Evolutionary conservation across 2,888 invertebrate genomes (phyloP), one percentile per base, ranked within the genome.

Genomic region (Diaprepes abbreviatus): DNA sequence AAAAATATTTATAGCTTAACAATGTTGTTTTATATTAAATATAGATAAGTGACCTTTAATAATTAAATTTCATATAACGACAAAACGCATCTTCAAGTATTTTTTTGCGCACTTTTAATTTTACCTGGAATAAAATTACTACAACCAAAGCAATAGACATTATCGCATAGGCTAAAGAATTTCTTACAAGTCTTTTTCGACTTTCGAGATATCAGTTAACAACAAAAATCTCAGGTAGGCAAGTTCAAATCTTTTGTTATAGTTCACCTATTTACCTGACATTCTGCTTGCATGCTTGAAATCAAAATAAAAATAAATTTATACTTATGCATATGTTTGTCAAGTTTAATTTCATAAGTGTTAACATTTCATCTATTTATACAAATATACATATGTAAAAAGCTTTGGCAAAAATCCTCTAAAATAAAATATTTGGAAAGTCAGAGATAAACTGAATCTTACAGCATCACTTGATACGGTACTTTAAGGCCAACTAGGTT

Each of bases 391-490:
- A 64, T 55, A 45, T 35, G 55, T 9, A 50, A 3, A 28, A 28
- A 63, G 21, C 14, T 24, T 60, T 57, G 40, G 50, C 31, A 66
- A 57, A 58, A 57, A 52, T 64, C 14, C 24, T 40, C 28, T 24
- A 57, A 43, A 58, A 60, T 65, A 65, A 62, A 31, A 33, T 57
- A 52, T 66, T 57, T 40, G 33, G 52, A 62, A 63, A 52, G 59
- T 59, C 57, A 50, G 52, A 40, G 50, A 64, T 62, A 48, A 57
- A 64, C 66, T 55, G 65, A 35, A 66, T 70, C 71, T 55, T 63
- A 58, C 60, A 59, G 66, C 66, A 70, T 67, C 66, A 38, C 38
- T 59, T 50, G 28, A 58, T 55, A 45, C 45, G 52, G 54, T 67
- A 63, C 50, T 50, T 50, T 59, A 28, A 50, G 14, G 33, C 31